phyloP scores from a whole-genome alignment of 2,113 vertebrate genomes.

The Xyrauchen texanus region DNA sequence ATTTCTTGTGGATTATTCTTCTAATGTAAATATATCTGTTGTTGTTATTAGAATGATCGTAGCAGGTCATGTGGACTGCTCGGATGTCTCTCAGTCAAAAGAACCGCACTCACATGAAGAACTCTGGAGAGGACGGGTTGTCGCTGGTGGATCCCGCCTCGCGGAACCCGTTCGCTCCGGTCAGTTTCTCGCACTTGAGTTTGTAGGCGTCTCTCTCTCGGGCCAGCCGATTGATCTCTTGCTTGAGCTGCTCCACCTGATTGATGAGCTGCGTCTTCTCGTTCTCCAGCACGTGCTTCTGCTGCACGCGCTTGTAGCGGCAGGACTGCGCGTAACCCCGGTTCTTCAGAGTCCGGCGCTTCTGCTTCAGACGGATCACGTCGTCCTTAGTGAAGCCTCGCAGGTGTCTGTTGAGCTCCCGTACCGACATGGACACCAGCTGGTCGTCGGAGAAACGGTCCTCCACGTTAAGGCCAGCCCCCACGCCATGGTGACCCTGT shows the following conservation, averaged over 20 bases:
- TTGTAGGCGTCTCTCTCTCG: slow-evolving; percentile 99
- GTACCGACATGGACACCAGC: slow-evolving; percentile 98
- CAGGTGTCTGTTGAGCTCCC: slow-evolving; percentile 98
- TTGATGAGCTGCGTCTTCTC: slow-evolving; percentile 99
- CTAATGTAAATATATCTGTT: background rate
- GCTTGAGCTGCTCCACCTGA: slow-evolving; percentile 99
- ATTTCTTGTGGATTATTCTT: slow-evolving; percentile 52
- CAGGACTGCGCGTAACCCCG: slow-evolving; percentile 98
- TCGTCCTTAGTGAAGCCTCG: slow-evolving; percentile 99
- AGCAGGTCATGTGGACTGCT: slow-evolving; percentile 36
- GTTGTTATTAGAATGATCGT: slow-evolving; percentile 31
- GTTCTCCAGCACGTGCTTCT: slow-evolving; percentile 98
- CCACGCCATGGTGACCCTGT: slow-evolving; percentile 65
- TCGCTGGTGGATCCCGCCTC: slow-evolving; percentile 98
- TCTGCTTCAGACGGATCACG: slow-evolving; percentile 99
- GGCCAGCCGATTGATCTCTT: slow-evolving; percentile 94
- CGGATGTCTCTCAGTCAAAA: slow-evolving; percentile 64
- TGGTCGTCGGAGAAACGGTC: slow-evolving; percentile 98
- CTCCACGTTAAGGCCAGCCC: slow-evolving; percentile 81
- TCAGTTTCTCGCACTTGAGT: slow-evolving; percentile 99
- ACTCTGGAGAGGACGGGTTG: slow-evolving; percentile 98
- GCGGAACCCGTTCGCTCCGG: slow-evolving; percentile 90
- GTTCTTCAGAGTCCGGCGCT: slow-evolving; percentile 98
- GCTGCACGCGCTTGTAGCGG: slow-evolving; percentile 98
- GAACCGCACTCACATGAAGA: slow-evolving; percentile 92